phyloP scores from a whole-genome alignment of 2,888 invertebrate genomes.

The Tenthredo amoena region DNA sequence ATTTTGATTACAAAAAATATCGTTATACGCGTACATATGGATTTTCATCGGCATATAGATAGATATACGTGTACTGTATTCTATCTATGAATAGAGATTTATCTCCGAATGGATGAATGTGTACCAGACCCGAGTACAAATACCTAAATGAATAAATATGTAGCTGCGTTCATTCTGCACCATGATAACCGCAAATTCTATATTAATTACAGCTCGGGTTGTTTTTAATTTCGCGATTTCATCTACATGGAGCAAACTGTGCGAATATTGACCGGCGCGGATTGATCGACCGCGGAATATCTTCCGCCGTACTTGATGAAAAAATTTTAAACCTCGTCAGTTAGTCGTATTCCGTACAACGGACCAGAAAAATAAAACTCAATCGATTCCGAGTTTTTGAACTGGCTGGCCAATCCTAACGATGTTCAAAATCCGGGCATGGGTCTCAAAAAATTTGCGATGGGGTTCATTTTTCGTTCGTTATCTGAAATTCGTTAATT shows the following conservation, averaged over 20 bases:
- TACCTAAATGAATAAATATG: not conserved
- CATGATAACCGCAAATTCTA: not conserved
- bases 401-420: too few relatives aligned
- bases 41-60: not conserved
- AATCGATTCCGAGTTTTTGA: too few relatives aligned
- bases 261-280: too few relatives aligned
- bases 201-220: not conserved
- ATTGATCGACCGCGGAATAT: too few relatives aligned
- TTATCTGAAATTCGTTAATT: too few relatives aligned
- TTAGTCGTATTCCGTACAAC: too few relatives aligned
- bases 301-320: too few relatives aligned
- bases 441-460: too few relatives aligned
- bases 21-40: not conserved
- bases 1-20: constrained; percentile 35
- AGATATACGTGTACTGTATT: not conserved
- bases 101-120: not conserved
- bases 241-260: not conserved
- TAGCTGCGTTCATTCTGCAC: not conserved
- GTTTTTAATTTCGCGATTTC: not conserved
- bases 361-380: too few relatives aligned
- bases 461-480: too few relatives aligned
- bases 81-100: not conserved
- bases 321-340: too few relatives aligned
- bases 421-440: too few relatives aligned
- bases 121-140: not conserved